Evolutionary conservation across 1,140 invertebrate species (phyloP), one percentile per base, ranked within the genome.

Genomic region (Heliconius congener): DNA sequence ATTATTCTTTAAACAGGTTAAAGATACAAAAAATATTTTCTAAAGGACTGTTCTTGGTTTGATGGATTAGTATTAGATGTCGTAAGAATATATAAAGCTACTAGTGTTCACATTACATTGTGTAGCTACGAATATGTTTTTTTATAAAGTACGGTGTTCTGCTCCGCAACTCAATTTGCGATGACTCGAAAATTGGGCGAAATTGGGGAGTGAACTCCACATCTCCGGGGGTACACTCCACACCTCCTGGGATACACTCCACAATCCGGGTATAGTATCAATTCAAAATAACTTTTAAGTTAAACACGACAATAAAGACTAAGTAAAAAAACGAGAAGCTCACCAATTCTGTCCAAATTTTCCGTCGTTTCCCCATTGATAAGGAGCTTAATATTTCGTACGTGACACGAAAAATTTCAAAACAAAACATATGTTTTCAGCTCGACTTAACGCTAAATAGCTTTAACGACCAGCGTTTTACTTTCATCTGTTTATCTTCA

Each of bases 381-480:
- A 77, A 77, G 30, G 70, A 19, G 46, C 66, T 50, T 50, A 75
- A 77, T 55, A 72, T 71, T 72, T 77, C 70, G 42, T 77, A 77
- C 76, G 76, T 77, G 76, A 77, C 70, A 42, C 46, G 76, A 77
- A 77, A 77, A 77, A 72, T 77, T 77, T 71, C 76, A 72, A 77
- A 77, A 71, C 76, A 77, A 72, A 72, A 77, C 70, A 77, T 77
- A 77, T 23, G 23, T 23, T 23, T 76, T 76, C 66, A 77, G 70
- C 70, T 55, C 60, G 46, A 77, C 76, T 50, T 74, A 79, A 75
- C 78, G 78, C 27, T 74, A 79, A 79, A 90, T 85, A 87, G 85
- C 85, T 90, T 88, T 88, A 89, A 89, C 89, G 85, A 83, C 81
- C 84, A 83, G 85, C 87, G 87, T 88, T 88, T 86, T 85, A 84